Percentiles rank a stretch among this genome's conserved stretches.
Conservation (phyloP, 2,888 invertebrate species). For the Hydrotaea diabolus region DNA sequence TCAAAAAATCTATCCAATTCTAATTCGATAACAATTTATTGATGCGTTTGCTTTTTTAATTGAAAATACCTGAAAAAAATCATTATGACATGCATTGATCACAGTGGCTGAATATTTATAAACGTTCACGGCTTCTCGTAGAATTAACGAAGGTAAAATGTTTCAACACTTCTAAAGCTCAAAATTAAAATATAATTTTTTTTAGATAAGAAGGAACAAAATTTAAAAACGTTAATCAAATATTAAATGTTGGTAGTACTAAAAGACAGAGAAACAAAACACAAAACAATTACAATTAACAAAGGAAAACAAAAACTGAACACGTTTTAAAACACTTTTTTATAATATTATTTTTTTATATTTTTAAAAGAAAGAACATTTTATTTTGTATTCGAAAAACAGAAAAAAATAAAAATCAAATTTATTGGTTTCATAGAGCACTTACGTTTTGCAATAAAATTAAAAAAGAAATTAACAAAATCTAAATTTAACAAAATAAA, state of each 20-base stretch:
- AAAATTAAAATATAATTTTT: neutral
- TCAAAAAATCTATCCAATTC: too few species aligned
- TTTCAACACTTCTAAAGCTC: constrained; percentile 5
- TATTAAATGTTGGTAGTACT: constrained; percentile 66
- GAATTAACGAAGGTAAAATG: constrained; percentile 11
- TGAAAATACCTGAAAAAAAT: too few species aligned
- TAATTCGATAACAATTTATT: too few species aligned
- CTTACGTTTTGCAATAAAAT: constrained; percentile 79
- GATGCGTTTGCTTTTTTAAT: too few species aligned
- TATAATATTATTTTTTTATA: constrained; percentile 58
- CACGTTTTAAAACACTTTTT: constrained; percentile 61
- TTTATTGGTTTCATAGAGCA: constrained; percentile 81
- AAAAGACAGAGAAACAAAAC: constrained; percentile 47
- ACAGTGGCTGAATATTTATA: too few species aligned
- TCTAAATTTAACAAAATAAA: constrained; percentile 43
- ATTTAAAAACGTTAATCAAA: constrained; percentile 61
- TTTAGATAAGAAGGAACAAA: constrained; percentile 55
- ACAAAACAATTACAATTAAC: constrained; percentile 47
- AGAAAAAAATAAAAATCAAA: constrained; percentile 71
- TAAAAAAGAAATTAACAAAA: constrained; percentile 47
- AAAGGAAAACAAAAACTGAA: constrained; percentile 50
- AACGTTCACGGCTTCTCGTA: constrained; percentile 15
- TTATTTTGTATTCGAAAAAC: constrained; percentile 51
- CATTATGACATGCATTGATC: too few species aligned
- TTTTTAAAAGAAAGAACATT: constrained; percentile 50